phyloP scores from a whole-genome alignment of 2,797 vertebrate species.

The Uromys caudimaculatus region DNA sequence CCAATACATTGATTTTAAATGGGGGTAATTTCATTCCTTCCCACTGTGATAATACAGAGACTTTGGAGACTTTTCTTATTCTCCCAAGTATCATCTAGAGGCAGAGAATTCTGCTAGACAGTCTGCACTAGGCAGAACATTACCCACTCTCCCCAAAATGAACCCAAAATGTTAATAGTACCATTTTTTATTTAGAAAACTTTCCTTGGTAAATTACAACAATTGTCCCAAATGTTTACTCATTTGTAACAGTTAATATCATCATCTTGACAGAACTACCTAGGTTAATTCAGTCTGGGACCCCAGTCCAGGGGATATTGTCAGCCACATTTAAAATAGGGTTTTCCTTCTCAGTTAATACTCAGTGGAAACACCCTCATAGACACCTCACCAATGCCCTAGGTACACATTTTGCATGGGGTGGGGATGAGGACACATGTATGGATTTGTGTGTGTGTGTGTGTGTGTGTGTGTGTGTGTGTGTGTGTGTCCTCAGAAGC shows the following conservation, averaged over 20 bases:
- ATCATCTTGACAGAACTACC: background rate
- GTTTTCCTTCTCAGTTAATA: background rate
- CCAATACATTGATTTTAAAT: background rate
- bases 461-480: background rate
- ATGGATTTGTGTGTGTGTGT: background rate
- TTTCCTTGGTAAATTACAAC: background rate
- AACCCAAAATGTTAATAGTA: background rate
- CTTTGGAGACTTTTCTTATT: background rate
- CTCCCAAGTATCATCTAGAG: background rate
- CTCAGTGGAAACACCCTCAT: background rate
- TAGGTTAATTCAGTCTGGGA: background rate
- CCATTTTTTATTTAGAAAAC: background rate
- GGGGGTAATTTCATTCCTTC: background rate
- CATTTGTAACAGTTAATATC: background rate
- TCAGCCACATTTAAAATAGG: background rate
- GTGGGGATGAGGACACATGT: no score
- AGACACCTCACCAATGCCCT: background rate
- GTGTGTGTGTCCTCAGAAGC: background rate
- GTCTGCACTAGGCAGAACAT: background rate
- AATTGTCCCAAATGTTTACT: background rate
- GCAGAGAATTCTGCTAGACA: background rate
- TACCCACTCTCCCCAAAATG: background rate
- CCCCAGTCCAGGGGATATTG: no score
- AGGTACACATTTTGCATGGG: background rate
- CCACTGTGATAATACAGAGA: background rate